Base-by-base conservation (phyloP, 2,113 vertebrate genomes). In the Oenanthe melanoleuca region DNA sequence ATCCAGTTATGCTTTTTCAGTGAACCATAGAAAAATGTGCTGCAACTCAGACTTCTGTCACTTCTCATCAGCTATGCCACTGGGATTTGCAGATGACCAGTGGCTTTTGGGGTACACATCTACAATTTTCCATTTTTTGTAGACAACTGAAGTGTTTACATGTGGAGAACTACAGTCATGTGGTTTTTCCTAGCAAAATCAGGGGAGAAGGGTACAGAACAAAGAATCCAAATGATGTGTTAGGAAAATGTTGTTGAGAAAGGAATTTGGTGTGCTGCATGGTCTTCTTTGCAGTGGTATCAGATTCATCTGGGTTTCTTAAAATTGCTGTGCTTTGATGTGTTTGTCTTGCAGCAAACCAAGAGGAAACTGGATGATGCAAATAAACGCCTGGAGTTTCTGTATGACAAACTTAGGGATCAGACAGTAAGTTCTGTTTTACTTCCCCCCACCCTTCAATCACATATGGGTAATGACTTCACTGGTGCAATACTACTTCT, bases 351-450 rank as follows among this genome's bases (percentile, higher is more conserved):
- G 56, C 96, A 99, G 99, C 99, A 99, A 99, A 99, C 99, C 38
- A 99, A 98, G 97, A 98, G 99, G 96, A 99, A 99, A 94, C 97
- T 99, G n/a, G 99, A 99, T 50, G 99, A 99, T 69, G 99, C 99
- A 42, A 99, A 98, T 97, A 99, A 99, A 89, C 99, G 99, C 52
- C 96, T 99, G 95, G 99, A 99, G 90, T 98, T 98, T 80, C 98
- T 99, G 1, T 99, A 99, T 52, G 99, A 99, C 97, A 99, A 99
- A 97, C 98, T 99, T 81, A 97, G 99, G 96, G 99, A 99, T 86
- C 98, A 99, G 96, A 98, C 98, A 38, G 99, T 99, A 98, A 99
- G 99, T 94, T 88, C 9, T 83, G 13, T 1, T 88, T 74, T 80
- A 40, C 9, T 55, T 40, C 14, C 25, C 23, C 16, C 7, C 10